Evolutionary conservation across 2,888 invertebrate species (phyloP), one percentile per base, ranked within the genome.

Genomic region (Balanococcus diminutus): DNA sequence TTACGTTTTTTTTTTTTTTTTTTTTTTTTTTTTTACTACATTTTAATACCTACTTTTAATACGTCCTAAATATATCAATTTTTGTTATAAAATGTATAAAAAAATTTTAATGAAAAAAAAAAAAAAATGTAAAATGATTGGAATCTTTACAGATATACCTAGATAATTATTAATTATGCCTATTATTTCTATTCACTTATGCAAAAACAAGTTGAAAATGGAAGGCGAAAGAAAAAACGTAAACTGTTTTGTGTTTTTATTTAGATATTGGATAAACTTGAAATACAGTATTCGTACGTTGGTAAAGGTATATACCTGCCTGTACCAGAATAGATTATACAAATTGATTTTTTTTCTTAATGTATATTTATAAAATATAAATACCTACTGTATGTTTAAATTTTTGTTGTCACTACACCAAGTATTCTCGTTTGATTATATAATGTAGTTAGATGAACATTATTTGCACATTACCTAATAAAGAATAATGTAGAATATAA

Each of bases 1-100:
- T 82, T 51, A 46, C 56, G 32, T 6, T 11, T 31, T 75, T 31
- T 31, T 9, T 32, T 39, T 39, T 81, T 81, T 81, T 36, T 3
- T 42, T 51, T 39, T 31, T 3, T 46, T 51, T 51, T 82, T 82
- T 82, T 82, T 56, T 82, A 82, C 82, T 82, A 82, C 46, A 82
- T 82, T 82, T 82, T 82, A 82, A 56, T 82, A 82, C n/a, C n/a
- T n/a, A n/a, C 56, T 82, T 82, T 82, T 31, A 82, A 82, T 82
- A 82, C 82, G 82, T n/a, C n/a, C n/a, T 82, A 82, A 82, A 51
- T 82, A 46, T 82, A 82, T 82, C 51, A 56, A n/a, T 82, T 82
- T 82, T 82, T 42, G 36, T 19, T 81, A 42, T 19, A 42, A 46
- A 46, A 42, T 25, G 1, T 11, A 14, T 5, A 3, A 3, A 36